Percentiles rank a stretch among this genome's conserved stretches.
Conservation (phyloP, 2,888 invertebrate species). For the Leptura quadrifasciata region DNA sequence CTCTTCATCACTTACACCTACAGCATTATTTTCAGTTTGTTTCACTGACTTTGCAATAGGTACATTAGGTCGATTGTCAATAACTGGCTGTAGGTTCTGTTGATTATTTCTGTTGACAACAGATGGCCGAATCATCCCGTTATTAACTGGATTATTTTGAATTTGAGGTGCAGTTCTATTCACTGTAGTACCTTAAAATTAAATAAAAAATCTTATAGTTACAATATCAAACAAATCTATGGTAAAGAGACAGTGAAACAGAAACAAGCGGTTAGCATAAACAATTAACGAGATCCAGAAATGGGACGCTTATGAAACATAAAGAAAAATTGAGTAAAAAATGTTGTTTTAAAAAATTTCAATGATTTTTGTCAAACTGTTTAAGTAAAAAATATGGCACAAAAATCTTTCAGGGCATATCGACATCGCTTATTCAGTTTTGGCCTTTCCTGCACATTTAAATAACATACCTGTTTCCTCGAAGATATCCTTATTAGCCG, state of each 20-base stretch:
- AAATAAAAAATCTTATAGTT: too few species aligned
- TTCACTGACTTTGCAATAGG: neutral
- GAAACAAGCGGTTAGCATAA: too few species aligned
- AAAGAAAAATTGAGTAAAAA: too few species aligned
- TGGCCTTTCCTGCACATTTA: too few species aligned
- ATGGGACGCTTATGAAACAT: too few species aligned
- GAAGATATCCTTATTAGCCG: constrained; percentile 42
- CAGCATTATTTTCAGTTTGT: neutral
- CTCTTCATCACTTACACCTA: constrained; percentile 49
- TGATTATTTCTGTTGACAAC: neutral
- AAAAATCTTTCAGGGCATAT: too few species aligned
- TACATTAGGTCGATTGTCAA: neutral
- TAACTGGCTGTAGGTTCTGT: neutral
- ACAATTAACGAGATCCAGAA: too few species aligned
- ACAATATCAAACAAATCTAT: neutral
- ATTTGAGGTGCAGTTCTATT: neutral
- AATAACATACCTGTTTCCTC: constrained; percentile 35
- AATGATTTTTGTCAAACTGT: too few species aligned
- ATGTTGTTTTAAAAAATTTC: too few species aligned
- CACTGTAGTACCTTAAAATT: neutral
- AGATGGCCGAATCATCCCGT: neutral
- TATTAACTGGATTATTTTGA: neutral
- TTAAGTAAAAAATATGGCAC: too few species aligned
- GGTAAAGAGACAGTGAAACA: too few species aligned
- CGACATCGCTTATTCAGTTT: too few species aligned